These are phyloP conservation scores for Acanthosoma haemorrhoidale DNA, from an alignment of 2,888 invertebrate species.

Conservation along the genomic window DNA sequence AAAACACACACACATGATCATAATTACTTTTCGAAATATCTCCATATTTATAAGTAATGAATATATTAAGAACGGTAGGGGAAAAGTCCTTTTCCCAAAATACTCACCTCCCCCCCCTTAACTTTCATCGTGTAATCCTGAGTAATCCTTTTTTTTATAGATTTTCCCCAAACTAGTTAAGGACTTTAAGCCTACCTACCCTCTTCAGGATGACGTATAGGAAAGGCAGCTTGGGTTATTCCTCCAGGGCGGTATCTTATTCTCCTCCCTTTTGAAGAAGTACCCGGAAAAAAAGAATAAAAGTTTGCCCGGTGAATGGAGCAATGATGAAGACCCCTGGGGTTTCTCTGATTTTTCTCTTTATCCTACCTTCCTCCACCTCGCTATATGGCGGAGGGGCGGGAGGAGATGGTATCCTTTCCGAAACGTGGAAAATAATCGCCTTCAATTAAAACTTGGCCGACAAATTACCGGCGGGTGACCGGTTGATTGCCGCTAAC, in stretches of 20 bases:
- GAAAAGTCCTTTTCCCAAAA: background rate
- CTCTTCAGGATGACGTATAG: conserved; percentile 1
- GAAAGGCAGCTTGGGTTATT: background rate
- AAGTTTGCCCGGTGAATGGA: background rate
- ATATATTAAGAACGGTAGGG: background rate
- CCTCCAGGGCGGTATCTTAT: background rate
- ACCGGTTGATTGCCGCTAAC: background rate
- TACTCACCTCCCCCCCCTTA: background rate
- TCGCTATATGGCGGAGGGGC: background rate
- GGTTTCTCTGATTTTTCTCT: background rate
- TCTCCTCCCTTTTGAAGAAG: background rate
- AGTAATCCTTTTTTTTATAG: conserved; percentile 25
- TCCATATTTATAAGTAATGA: background rate
- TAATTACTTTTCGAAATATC: background rate
- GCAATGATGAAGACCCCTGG: background rate
- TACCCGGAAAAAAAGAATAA: background rate
- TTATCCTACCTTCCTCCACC: background rate
- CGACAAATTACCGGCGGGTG: background rate
- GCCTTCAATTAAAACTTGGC: conserved; percentile 22
- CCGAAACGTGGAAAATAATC: background rate
- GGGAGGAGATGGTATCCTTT: background rate
- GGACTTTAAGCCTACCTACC: conserved; percentile 13
- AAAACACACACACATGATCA: background rate
- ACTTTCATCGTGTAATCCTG: background rate
- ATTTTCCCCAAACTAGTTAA: conserved; percentile 14